Conservation (phyloP, 2,797 vertebrate genomes). For the Microctenopoma steveboyesi region DNA sequence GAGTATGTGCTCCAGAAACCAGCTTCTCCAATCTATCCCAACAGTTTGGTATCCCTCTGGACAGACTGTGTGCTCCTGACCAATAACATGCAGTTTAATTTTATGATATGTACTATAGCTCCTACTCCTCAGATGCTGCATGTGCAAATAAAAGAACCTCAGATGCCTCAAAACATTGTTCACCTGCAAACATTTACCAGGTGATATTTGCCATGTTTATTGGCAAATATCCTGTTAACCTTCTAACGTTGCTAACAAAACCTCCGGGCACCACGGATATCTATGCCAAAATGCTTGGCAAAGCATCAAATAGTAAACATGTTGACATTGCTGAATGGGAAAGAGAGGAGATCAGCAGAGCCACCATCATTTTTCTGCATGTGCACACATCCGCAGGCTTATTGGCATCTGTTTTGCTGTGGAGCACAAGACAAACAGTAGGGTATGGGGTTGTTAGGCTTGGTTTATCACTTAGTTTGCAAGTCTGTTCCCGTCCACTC, state of each 20-base stretch:
- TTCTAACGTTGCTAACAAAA: too few species aligned
- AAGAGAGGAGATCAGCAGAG: neutral
- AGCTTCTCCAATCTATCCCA: too few species aligned
- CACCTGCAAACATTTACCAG: too few species aligned
- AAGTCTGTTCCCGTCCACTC: neutral
- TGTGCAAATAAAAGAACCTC: too few species aligned
- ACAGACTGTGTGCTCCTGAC: too few species aligned
- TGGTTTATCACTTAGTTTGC: neutral
- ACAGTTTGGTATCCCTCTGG: too few species aligned
- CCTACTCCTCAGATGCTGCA: neutral
- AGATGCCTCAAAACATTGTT: too few species aligned
- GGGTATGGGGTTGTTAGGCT: neutral
- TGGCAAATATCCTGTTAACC: too few species aligned
- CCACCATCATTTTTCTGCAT: neutral
- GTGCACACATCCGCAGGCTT: too few species aligned
- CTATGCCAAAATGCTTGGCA: neutral
- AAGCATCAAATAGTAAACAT: neutral
- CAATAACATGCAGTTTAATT: neutral
- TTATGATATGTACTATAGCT: neutral
- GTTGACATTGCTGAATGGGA: neutral
- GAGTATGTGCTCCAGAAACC: constrained; percentile 75
- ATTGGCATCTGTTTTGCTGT: neutral
- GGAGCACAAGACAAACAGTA: neutral
- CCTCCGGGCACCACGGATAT: neutral
- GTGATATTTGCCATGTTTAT: too few species aligned